These are phyloP conservation scores for Archips xylosteana DNA, from an alignment of 2,888 invertebrate genomes.

Conservation along the genomic window DNA sequence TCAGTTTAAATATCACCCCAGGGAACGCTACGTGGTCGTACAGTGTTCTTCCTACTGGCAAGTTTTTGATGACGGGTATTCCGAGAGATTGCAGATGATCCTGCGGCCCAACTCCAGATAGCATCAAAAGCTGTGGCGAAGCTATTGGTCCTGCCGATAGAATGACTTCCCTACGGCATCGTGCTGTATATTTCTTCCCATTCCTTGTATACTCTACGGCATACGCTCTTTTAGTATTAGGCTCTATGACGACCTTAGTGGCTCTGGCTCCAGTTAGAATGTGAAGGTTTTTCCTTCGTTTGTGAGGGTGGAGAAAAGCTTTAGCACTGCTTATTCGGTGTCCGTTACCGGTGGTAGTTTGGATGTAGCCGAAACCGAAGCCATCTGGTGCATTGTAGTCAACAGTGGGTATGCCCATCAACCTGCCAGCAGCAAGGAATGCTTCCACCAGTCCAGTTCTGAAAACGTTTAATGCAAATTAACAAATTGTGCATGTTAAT, in stretches of 20 bases:
- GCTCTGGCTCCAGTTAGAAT: conserved; percentile 74
- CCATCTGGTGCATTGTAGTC: conserved; percentile 88
- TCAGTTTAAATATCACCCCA: conserved; percentile 78
- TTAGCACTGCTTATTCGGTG: conserved; percentile 88
- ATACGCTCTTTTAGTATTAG: conserved; percentile 86
- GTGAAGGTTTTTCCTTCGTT: conserved; percentile 87
- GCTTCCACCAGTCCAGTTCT: conserved; percentile 83
- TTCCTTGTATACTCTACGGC: conserved; percentile 89
- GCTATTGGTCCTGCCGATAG: conserved; percentile 94
- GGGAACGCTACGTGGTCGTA: conserved; percentile 87
- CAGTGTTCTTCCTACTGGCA: conserved; percentile 88
- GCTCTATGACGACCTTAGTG: conserved; percentile 79
- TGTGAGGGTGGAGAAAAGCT: conserved; percentile 88
- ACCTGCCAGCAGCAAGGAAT: conserved; percentile 86
- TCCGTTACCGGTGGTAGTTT: conserved; percentile 85
- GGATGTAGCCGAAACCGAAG: conserved; percentile 85
- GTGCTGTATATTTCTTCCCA: conserved; percentile 77
- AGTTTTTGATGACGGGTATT: conserved; percentile 86
- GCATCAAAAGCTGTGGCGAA: conserved; percentile 96
- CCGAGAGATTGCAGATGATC: conserved; percentile 84
- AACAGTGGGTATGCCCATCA: conserved; percentile 82
- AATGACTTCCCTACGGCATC: conserved; percentile 92
- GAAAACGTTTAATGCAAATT: conserved; percentile 49
- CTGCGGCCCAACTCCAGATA: conserved; percentile 90
- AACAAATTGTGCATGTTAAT: background rate